A percentile compares a stretch with the other conserved stretches of the same genome.
These are phyloP conservation scores for Channa maculata DNA, from an alignment of 2,113 vertebrate genomes.

Conservation along the genomic window DNA sequence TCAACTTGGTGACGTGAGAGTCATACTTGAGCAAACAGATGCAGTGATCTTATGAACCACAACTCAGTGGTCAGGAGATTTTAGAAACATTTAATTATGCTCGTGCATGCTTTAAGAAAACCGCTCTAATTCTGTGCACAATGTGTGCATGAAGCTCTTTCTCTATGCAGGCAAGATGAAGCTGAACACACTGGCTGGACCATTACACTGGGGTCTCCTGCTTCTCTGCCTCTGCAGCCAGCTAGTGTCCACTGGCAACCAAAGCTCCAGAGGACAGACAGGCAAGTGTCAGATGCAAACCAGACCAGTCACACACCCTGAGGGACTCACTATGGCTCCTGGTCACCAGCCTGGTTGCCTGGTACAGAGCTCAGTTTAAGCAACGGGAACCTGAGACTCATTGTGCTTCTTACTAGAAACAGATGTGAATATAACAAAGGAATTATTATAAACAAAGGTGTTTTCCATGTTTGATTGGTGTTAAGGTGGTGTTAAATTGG, in stretches of 20 bases:
- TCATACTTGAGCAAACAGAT: slow-evolving; percentile 28
- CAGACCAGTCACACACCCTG: slow-evolving; percentile 53
- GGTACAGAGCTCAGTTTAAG: slow-evolving; percentile 19
- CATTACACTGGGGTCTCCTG: slow-evolving; percentile 61
- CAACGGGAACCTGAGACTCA: background rate
- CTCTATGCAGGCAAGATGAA: slow-evolving; percentile 59
- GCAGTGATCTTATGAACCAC: background rate
- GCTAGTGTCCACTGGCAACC: slow-evolving; percentile 82
- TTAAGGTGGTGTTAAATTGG: background rate
- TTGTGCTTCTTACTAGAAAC: background rate
- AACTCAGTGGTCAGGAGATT: slow-evolving; percentile 6
- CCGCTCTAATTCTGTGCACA: background rate
- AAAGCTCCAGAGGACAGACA: slow-evolving; percentile 76
- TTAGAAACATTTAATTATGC: background rate
- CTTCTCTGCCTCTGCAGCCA: slow-evolving; percentile 75
- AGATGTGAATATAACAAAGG: background rate
- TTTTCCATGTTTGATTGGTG: background rate
- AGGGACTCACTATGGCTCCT: slow-evolving; percentile 78
- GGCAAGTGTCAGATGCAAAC: slow-evolving; percentile 65
- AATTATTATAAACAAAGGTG: background rate
- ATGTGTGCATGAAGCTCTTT: slow-evolving; percentile 7
- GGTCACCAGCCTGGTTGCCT: slow-evolving; percentile 63
- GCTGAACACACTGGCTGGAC: slow-evolving; percentile 22
- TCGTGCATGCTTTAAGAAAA: too few species aligned
- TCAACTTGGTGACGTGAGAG: slow-evolving; percentile 13